These are phyloP conservation scores for Drosophila pandora DNA, from an alignment of 1,140 invertebrate species.

Conservation along the genomic window DNA sequence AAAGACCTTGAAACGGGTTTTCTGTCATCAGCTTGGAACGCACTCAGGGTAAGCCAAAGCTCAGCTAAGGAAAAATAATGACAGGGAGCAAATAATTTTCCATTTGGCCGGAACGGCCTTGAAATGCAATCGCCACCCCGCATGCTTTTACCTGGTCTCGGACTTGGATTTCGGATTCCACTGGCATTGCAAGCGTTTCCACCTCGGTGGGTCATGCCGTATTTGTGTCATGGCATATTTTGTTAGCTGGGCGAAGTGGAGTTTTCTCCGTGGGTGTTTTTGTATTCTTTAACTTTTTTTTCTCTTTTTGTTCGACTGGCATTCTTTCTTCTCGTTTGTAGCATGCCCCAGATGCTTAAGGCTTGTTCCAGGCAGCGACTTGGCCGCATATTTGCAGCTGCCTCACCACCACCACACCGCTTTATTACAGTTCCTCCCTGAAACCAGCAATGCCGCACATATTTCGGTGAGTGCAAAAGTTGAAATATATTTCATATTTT, in stretches of 20 bases:
- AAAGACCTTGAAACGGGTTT: constrained; percentile 25
- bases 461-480: constrained; percentile 73
- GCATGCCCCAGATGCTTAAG: constrained; percentile 64
- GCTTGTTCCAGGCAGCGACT: constrained; percentile 40
- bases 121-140: constrained; percentile 36
- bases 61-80: constrained; percentile 51
- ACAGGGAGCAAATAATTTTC: constrained; percentile 70
- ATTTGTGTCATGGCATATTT: constrained; percentile 76
- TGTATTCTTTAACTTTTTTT: constrained; percentile 1
- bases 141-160: constrained; percentile 47
- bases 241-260: constrained; percentile 23
- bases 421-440: constrained; percentile 1
- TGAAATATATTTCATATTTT: constrained; percentile 82
- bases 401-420: constrained; percentile 11
- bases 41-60: constrained; percentile 34
- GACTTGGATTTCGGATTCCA: constrained; percentile 34
- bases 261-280: constrained; percentile 15
- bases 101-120: constrained; percentile 64
- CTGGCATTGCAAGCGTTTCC: constrained; percentile 32
- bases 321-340: constrained; percentile 50
- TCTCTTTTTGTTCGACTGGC: constrained; percentile 21
- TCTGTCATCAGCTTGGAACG: constrained; percentile 30
- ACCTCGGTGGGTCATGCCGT: constrained; percentile 47
- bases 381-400: constrained; percentile 63
- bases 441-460: constrained; percentile 59